Conservation (phyloP, 2,113 vertebrate genomes). For the Bettongia penicillata region DNA sequence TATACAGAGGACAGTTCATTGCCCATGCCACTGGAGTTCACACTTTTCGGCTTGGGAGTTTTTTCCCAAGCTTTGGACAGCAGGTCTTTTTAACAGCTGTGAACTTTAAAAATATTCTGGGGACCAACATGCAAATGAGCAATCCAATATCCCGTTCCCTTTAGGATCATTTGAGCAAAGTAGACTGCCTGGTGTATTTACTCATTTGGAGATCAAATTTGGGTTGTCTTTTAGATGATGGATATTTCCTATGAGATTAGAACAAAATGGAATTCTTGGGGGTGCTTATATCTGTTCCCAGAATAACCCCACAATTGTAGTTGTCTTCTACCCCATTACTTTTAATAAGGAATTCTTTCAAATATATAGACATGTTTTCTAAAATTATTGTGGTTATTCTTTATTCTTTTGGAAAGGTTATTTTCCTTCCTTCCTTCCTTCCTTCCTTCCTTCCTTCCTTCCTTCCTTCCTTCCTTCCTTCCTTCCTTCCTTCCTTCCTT, state of each 20-base stretch:
- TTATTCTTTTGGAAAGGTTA: not conserved
- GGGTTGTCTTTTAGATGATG: slow-evolving; percentile 7
- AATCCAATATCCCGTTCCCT: slow-evolving; percentile 1
- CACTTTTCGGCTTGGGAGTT: slow-evolving; percentile 1
- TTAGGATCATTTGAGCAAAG: not conserved
- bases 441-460: not conserved
- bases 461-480: not conserved
- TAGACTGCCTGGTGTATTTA: slow-evolving; percentile 12
- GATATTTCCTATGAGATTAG: not conserved
- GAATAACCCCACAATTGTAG: not conserved
- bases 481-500: not conserved
- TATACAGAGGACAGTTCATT: slow-evolving; percentile 27
- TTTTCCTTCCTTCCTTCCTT: not conserved
- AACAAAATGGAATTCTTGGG: not conserved
- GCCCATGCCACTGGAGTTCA: slow-evolving; percentile 37
- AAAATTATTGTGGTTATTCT: not conserved
- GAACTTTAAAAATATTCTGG: slow-evolving; percentile 20
- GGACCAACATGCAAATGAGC: slow-evolving; percentile 41
- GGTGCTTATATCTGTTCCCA: not conserved
- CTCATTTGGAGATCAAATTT: slow-evolving; percentile 32
- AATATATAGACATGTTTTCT: not conserved
- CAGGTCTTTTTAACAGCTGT: slow-evolving; percentile 24
- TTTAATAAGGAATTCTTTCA: not conserved
- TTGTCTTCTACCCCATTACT: not conserved
- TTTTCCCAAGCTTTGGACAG: slow-evolving; percentile 41